Evolutionary conservation across 2,797 vertebrate genomes (phyloP).

Genomic region (Pipistrellus nathusii): DNA sequence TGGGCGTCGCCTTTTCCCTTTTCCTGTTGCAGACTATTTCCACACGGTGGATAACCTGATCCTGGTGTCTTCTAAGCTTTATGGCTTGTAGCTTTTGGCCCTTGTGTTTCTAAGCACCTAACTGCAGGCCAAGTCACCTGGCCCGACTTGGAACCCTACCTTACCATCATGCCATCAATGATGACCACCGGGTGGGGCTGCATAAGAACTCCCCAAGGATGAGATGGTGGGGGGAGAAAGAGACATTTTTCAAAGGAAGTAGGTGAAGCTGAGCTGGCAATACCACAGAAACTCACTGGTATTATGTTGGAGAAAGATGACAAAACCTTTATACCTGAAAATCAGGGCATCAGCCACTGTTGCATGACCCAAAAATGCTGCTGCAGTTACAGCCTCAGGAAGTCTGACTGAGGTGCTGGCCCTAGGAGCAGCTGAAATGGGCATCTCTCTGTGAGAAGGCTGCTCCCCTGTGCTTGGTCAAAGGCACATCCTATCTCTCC

Average conservation of each 20-base stretch:
- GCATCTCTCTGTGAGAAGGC: not conserved
- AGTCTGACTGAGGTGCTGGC: not conserved
- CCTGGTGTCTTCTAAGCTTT: not conserved
- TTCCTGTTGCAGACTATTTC: not conserved
- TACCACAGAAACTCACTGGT: not conserved
- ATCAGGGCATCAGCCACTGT: not conserved
- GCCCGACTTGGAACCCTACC: not conserved
- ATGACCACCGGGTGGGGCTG: not conserved
- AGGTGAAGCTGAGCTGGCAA: not conserved
- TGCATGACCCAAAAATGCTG: not conserved
- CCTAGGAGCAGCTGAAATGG: not conserved
- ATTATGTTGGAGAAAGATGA: not conserved
- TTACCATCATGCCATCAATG: not conserved
- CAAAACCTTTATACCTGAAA: not conserved
- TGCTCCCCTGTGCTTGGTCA: not conserved
- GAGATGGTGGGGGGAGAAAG: not conserved
- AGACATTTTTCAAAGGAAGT: not conserved
- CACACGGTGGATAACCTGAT: not conserved
- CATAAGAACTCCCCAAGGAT: not conserved
- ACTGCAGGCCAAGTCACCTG: not conserved
- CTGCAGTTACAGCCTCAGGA: not conserved
- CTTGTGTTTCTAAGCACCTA: not conserved
- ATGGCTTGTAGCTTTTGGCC: not conserved
- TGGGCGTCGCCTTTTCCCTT: not conserved
- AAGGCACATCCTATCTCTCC: slow-evolving; percentile 24